Conservation (phyloP, 1,140 invertebrate genomes). For the Apis florea region DNA sequence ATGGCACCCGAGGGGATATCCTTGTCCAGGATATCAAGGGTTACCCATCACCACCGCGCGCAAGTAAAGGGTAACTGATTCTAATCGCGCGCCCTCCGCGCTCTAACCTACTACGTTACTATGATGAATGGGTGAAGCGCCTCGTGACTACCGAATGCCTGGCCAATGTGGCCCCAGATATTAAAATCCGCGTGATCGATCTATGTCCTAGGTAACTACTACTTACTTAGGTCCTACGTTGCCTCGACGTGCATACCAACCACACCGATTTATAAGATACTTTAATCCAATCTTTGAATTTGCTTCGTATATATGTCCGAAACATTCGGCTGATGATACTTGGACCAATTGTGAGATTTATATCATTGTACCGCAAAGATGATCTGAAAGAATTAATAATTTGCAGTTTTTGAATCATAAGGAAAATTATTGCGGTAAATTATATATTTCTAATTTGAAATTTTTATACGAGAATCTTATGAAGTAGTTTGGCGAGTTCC, state of each 20-base stretch:
- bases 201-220: constrained; percentile 29
- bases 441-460: too few species aligned
- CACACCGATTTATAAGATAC: not conserved
- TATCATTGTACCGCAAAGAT: too few species aligned
- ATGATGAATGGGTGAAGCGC: constrained; percentile 74
- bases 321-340: too few species aligned
- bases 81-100: constrained; percentile 73
- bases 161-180: constrained; percentile 60
- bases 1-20: constrained; percentile 75
- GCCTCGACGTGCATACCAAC: not conserved
- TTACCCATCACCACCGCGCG: constrained; percentile 65
- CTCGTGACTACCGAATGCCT: constrained; percentile 70
- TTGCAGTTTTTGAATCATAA: too few species aligned
- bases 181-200: constrained; percentile 72
- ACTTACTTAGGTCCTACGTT: not conserved
- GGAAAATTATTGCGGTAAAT: too few species aligned
- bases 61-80: constrained; percentile 77
- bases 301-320: too few species aligned
- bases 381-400: too few species aligned
- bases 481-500: too few species aligned
- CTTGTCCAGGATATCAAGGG: constrained; percentile 74
- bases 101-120: constrained; percentile 61
- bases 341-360: too few species aligned
- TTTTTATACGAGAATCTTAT: too few species aligned
- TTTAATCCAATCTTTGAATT: too few species aligned